Conservation (phyloP, 2,888 invertebrate genomes). For the Ephialtes manifestator region DNA sequence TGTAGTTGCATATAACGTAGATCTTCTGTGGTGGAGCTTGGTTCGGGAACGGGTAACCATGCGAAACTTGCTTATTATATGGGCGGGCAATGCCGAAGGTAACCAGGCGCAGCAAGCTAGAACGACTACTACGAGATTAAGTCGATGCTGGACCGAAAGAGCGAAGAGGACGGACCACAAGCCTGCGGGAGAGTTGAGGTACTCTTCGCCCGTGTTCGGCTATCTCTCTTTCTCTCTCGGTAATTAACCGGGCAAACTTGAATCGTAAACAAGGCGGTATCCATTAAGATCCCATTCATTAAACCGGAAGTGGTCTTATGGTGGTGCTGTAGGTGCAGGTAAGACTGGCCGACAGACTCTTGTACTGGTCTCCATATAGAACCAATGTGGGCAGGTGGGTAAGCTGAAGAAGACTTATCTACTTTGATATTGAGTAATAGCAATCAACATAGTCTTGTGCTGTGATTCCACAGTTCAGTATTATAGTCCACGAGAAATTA, state of each 20-base stretch:
- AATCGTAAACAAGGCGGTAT: conserved; percentile 82
- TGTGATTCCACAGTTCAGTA: conserved; percentile 7
- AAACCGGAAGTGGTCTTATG: conserved; percentile 78
- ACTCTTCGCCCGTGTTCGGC: conserved; percentile 47
- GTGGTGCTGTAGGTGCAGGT: conserved; percentile 47
- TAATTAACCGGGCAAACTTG: conserved; percentile 83
- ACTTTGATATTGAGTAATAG: conserved; percentile 30
- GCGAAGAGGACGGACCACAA: conserved; percentile 6
- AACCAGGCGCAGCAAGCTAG: conserved; percentile 58
- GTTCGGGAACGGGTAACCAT: conserved; percentile 38
- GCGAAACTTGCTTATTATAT: conserved; percentile 69
- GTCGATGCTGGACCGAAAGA: conserved; percentile 45
- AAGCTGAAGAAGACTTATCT: conserved; percentile 41
- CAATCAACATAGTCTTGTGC: background rate
- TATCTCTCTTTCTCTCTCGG: conserved; percentile 61
- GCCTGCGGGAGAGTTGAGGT: conserved; percentile 39
- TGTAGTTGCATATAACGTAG: conserved; percentile 19
- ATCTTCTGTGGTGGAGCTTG: conserved; percentile 22
- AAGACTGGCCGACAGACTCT: conserved; percentile 45
- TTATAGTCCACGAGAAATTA: background rate
- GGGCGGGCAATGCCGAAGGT: conserved; percentile 63
- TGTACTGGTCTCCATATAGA: conserved; percentile 38
- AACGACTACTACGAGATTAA: conserved; percentile 39
- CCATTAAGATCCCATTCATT: conserved; percentile 83
- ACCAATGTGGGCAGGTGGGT: conserved; percentile 62